These are phyloP conservation scores for Hyphantria cunea DNA, from an alignment of 1,140 invertebrate genomes.

Conservation along the genomic window DNA sequence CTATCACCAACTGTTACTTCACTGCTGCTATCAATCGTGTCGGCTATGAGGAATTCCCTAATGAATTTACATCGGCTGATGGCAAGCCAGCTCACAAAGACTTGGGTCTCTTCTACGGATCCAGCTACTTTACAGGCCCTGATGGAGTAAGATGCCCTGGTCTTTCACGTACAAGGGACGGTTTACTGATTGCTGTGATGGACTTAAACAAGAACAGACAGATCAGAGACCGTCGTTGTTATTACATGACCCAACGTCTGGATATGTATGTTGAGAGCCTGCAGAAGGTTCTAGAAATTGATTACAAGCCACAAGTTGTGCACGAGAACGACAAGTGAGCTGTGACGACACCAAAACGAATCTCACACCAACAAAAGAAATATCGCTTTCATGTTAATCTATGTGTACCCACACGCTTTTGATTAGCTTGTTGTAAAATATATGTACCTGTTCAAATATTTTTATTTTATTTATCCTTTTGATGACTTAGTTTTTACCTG, in stretches of 20 bases:
- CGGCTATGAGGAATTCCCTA: constrained; percentile 89
- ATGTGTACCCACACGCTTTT: too few species aligned
- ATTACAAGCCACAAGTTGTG: constrained; percentile 71
- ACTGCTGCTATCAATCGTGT: constrained; percentile 98
- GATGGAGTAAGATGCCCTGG: constrained; percentile 96
- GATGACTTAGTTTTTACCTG: too few species aligned
- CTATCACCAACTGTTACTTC: constrained; percentile 97
- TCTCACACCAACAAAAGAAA: not conserved
- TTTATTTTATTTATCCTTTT: too few species aligned
- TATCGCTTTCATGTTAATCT: not conserved
- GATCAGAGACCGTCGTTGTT: constrained; percentile 96
- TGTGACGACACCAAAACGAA: not conserved
- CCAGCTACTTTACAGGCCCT: constrained; percentile 96
- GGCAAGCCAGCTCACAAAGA: constrained; percentile 94
- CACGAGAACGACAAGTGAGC: constrained; percentile 61
- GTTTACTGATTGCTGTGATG: constrained; percentile 93
- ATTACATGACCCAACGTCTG: constrained; percentile 97
- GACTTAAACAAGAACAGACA: constrained; percentile 98
- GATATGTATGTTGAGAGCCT: constrained; percentile 92
- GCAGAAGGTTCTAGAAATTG: constrained; percentile 62
- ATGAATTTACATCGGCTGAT: constrained; percentile 97
- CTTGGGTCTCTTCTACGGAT: constrained; percentile 98
- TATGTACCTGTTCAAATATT: too few species aligned
- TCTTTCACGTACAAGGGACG: constrained; percentile 93
- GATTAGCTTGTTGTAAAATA: too few species aligned